Conservation (phyloP, 2,888 invertebrate species). For the Clitarchus hookeri region DNA sequence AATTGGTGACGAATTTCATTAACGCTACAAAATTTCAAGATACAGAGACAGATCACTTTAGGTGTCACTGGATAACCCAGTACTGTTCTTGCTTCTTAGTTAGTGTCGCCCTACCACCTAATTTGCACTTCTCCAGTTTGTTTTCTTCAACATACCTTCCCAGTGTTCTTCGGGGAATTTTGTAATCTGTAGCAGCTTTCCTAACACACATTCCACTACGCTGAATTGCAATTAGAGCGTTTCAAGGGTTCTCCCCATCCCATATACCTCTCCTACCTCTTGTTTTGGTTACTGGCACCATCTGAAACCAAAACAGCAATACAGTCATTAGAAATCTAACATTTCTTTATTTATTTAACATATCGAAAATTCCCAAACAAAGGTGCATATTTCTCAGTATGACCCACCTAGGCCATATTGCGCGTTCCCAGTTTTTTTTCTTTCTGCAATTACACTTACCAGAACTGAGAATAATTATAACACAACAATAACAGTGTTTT, state of each 20-base stretch:
- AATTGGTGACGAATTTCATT: background rate
- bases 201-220: background rate
- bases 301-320: background rate
- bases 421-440: background rate
- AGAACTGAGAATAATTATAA: background rate
- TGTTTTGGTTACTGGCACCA: conserved; percentile 2
- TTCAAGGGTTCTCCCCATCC: background rate
- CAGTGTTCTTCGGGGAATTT: conserved; percentile 16
- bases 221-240: background rate
- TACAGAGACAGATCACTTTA: conserved; percentile 1
- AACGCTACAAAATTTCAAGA: background rate
- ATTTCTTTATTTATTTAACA: background rate
- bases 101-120: background rate
- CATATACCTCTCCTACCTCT: background rate
- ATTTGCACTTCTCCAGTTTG: background rate
- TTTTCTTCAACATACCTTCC: background rate
- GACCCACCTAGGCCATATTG: background rate
- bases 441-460: background rate
- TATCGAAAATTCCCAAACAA: background rate
- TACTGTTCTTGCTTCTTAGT: conserved; percentile 16
- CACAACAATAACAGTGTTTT: background rate
- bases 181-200: conserved; percentile 16
- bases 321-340: background rate
- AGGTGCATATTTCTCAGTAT: background rate
- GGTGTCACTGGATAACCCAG: conserved; percentile 3